Base-by-base conservation (phyloP, 2,113 vertebrate species). In the Hypomesus transpacificus region DNA sequence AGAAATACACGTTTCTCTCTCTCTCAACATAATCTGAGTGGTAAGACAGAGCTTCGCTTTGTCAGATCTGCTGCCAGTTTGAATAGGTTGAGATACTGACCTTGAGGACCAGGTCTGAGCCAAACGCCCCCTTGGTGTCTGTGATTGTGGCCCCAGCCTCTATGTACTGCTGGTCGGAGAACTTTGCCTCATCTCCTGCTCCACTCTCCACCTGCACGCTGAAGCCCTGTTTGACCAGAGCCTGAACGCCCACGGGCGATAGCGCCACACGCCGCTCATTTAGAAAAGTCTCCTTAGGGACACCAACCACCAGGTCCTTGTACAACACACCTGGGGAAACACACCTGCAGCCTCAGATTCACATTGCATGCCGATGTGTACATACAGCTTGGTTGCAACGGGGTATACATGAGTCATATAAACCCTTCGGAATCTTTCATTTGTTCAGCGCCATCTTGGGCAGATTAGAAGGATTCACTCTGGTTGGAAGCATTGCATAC, bases 211-310 rank as follows among this genome's bases (percentile, higher is more conserved):
- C 87, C 81, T 92, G 78, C 39, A 92, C 83, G 17, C 66, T 75
- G 75, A 94, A 90, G 53, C 89, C 90, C 82, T 90, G 85, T 75
- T 94, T 93, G 81, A 93, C 82, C 71, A 92, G 77, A 0, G 82
- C 82, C 82, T 91, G 74, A 26, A 91, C 92, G 0, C 87, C 87
- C 0, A 73, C 85, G 3, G 90, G 87, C 20, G 88, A 91, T 73
- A 90, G 58, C 0, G 90, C 87, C 75, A 93, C 87, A 0, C 87
- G 88, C 1, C 86, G 90, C 77, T 93, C 90, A 77, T 85, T 85
- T 68, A 83, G 84, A 1, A 87, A 21, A 0, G 75, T 93, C 86
- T 93, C 92, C 78, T 91, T 89, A 0, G 84, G 90, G 70, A 94
- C 80, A 1, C 88, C 90, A 6, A 93, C 88, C 75, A 89, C 74